A percentile compares a stretch with the other conserved stretches of the same genome.
These are phyloP conservation scores for Branchinecta lindahli DNA, from an alignment of 1,140 invertebrate species.

Conservation along the genomic window DNA sequence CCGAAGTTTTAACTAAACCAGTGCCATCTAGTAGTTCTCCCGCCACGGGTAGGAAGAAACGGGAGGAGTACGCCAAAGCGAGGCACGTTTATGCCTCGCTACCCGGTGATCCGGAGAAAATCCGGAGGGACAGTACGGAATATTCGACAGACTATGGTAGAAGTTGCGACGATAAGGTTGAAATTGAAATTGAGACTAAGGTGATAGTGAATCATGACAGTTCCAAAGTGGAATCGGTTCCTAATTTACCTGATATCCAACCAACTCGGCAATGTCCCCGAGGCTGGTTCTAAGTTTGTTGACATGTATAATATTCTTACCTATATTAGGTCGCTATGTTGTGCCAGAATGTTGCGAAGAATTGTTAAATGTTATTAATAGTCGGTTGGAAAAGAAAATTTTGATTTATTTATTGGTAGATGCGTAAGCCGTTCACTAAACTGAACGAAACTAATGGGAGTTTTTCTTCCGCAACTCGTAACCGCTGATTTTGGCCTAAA, in stretches of 20 bases:
- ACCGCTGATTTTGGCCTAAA: no score
- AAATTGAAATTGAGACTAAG: conserved; percentile 1
- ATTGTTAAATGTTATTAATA: no score
- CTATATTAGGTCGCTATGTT: no score
- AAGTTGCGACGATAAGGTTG: background rate
- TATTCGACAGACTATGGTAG: background rate
- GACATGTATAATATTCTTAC: no score
- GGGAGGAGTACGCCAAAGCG: conserved; percentile 17
- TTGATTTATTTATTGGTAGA: no score
- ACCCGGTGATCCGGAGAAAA: background rate
- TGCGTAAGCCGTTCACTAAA: no score
- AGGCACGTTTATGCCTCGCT: conserved; percentile 9
- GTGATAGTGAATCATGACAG: background rate
- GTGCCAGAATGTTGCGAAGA: no score
- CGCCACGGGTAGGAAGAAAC: background rate
- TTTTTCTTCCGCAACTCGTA: no score
- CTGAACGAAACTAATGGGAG: no score
- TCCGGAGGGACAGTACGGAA: background rate
- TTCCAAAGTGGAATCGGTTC: background rate
- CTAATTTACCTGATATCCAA: background rate
- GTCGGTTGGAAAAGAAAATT: no score
- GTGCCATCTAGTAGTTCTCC: conserved; percentile 7
- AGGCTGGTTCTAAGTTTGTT: background rate
- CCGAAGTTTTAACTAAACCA: conserved; percentile 46
- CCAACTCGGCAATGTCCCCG: background rate